These are phyloP conservation scores for Pseudopodoces humilis DNA, from an alignment of 2,113 vertebrate genomes.

Conservation along the genomic window DNA sequence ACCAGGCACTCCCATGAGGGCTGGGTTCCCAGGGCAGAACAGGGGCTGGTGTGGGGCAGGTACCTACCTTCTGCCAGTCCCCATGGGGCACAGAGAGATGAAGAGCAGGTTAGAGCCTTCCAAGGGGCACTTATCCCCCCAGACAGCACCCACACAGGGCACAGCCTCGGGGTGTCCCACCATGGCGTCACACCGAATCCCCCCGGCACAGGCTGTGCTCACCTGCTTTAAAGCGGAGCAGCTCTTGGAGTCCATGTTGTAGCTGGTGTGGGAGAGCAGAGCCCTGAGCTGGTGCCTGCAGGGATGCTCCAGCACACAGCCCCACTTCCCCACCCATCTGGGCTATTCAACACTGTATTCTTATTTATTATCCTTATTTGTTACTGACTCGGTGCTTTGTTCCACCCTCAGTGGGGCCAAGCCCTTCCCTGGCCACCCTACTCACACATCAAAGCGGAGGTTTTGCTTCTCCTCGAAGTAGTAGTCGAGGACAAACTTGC, in stretches of 20 bases:
- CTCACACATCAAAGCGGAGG: slow-evolving; percentile 95
- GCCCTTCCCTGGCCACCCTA: not conserved
- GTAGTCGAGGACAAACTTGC: slow-evolving; percentile 96
- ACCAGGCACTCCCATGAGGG: not conserved
- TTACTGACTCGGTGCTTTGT: not conserved
- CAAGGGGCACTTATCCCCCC: not conserved
- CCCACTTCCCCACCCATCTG: accelerated
- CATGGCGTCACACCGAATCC: accelerated
- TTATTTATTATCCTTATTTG: not conserved
- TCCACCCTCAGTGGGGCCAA: not conserved
- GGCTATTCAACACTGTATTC: accelerated
- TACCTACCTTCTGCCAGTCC: slow-evolving; percentile 75
- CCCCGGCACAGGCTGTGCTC: slow-evolving; percentile 31
- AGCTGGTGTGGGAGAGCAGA: slow-evolving; percentile 75
- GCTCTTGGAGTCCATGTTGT: slow-evolving; percentile 94
- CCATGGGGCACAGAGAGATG: not conserved
- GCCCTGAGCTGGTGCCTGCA: not conserved
- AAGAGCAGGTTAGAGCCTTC: not conserved
- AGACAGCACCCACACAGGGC: not conserved
- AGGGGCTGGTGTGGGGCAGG: not conserved
- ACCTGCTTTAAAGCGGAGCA: slow-evolving; percentile 93
- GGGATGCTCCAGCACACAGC: not conserved
- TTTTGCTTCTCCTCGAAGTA: slow-evolving; percentile 99
- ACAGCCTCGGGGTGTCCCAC: not conserved
- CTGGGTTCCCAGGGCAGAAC: not conserved